phyloP scores from a whole-genome alignment of 2,797 vertebrate species.

The Diplodus puntazzo region DNA sequence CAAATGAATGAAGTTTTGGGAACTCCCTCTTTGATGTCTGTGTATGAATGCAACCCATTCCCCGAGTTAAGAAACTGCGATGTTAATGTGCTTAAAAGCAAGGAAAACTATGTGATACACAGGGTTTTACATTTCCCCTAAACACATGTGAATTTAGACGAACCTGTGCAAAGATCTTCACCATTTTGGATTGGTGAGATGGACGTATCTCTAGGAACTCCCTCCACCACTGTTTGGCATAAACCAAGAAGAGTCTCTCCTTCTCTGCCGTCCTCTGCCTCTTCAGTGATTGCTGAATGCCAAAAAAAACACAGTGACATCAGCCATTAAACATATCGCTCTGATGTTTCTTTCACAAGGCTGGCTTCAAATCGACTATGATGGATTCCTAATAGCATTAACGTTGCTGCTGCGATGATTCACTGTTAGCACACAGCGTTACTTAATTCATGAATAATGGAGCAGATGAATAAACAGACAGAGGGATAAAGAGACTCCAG shows the following conservation, averaged over 20 bases:
- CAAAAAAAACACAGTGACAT: slow-evolving; percentile 23
- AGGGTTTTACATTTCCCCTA: rapidly evolving
- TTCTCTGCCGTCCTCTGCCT: slow-evolving; percentile 94
- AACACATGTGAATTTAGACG: slow-evolving; percentile 29
- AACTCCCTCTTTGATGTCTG: background rate
- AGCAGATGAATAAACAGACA: slow-evolving; percentile 37
- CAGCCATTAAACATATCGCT: background rate
- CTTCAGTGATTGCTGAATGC: slow-evolving; percentile 92
- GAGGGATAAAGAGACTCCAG: slow-evolving; percentile 18
- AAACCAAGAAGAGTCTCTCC: slow-evolving; percentile 95
- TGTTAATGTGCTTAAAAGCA: background rate
- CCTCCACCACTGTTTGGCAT: slow-evolving; percentile 99
- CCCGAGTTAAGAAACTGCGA: background rate
- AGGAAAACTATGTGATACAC: background rate
- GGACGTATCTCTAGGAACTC: slow-evolving; percentile 97
- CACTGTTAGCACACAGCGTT: background rate
- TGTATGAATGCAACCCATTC: background rate
- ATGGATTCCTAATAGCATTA: slow-evolving; percentile 12
- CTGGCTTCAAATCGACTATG: background rate
- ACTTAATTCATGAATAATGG: slow-evolving; percentile 38
- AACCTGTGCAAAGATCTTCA: slow-evolving; percentile 99
- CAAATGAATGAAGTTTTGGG: background rate
- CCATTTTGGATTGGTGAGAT: slow-evolving; percentile 92
- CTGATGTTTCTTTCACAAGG: background rate
- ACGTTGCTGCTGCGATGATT: slow-evolving; percentile 31